A percentile compares a stretch with the other conserved stretches of the same genome.
Evolutionary conservation across 1,140 invertebrate genomes (phyloP).

Genomic region (Cyclargus thomasi): DNA sequence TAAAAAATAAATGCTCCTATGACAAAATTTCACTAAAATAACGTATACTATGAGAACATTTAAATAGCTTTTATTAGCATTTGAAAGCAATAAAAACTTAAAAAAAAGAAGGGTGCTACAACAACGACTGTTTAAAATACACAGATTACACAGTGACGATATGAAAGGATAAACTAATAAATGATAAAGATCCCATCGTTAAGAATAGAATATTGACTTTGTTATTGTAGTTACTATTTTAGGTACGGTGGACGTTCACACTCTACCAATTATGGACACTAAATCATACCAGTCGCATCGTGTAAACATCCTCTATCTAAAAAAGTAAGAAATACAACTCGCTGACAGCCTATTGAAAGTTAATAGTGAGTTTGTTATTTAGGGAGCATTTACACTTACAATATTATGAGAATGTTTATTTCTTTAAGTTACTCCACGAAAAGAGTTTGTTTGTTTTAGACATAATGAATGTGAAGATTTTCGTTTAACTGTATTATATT

Average conservation of each 20-base stretch:
- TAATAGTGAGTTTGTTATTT: constrained; percentile 62
- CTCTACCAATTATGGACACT: constrained; percentile 66
- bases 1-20: too few relatives aligned
- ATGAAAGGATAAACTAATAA: constrained; percentile 12
- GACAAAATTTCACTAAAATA: too few relatives aligned
- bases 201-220: constrained; percentile 59
- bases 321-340: constrained; percentile 56
- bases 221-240: constrained; percentile 68
- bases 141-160: background rate
- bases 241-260: constrained; percentile 61
- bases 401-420: constrained; percentile 68
- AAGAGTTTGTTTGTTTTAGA: constrained; percentile 10
- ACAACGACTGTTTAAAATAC: background rate
- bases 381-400: constrained; percentile 30
- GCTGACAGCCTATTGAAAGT: constrained; percentile 63
- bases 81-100: too few relatives aligned
- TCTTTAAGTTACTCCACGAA: constrained; percentile 2
- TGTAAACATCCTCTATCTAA: constrained; percentile 64
- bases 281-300: constrained; percentile 67
- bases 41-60: too few relatives aligned
- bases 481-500: background rate
- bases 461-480: background rate
- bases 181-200: constrained; percentile 35
- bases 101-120: too few relatives aligned
- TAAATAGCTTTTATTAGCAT: too few relatives aligned